Base-by-base conservation (phyloP, 1,140 invertebrate species). In the Adoxophyes honmai region DNA sequence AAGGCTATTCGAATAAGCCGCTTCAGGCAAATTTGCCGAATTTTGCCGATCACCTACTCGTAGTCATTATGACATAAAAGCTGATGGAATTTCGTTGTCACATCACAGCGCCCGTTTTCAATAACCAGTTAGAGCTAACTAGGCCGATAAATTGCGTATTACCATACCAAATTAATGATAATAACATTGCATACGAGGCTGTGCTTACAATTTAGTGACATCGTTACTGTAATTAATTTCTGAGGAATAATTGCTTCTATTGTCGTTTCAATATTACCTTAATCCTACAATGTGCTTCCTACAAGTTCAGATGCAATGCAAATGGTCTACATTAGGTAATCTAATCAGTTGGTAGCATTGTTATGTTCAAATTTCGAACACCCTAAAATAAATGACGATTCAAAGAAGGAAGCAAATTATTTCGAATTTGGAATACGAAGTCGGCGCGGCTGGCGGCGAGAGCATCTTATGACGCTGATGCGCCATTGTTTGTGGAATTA, bases 21-120 rank as follows among this genome's bases (percentile, higher is more conserved):
- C 42, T 48, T 21, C 16, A 48, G 42, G 42, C n/a, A 48, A 48
- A 48, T 48, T 48, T 48, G 10, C 18, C 42, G 16, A 48, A 48
- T 48, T 48, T 48, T 33, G 18, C 10, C 42, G 10, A 48, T 48
- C 42, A 18, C 42, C 42, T 48, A 28, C 21, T 28, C 2, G 21
- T 6, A 28, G 42, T 48, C 16, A 48, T 48, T 48, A 48, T 48
- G 16, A 48, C 42, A 48, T 11, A 48, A 48, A 28, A 16, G 42
- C 21, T 48, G 21, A 48, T 48, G 21, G 16, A 48, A 48, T 48
- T 48, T 48, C 18, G 42, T 18, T 48, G 42, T 48, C 21, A 28
- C 21, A 28, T 16, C n/a, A n/a, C n/a, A n/a, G n/a, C n/a, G n/a
- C n/a, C n/a, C 10, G 21, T 18, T 48, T 48, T 48, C 42, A 48